Conservation (phyloP, 2,888 invertebrate species). For the Ichneumoninae sp. region DNA sequence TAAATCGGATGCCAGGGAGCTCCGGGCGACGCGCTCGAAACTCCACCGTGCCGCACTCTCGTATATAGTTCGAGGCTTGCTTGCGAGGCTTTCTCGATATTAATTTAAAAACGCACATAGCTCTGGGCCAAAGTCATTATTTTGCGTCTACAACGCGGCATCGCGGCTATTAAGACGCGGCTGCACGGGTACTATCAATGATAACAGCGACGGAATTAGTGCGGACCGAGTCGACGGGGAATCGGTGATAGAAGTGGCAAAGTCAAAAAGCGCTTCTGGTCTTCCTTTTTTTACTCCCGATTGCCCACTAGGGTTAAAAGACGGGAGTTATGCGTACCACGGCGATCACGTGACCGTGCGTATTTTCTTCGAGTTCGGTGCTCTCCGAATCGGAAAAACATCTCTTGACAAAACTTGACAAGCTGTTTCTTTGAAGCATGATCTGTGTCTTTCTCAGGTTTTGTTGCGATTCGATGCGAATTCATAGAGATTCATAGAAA, state of each 20-base stretch:
- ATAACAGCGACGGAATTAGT: constrained; percentile 8
- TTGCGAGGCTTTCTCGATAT: constrained; percentile 18
- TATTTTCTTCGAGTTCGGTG: too few relatives aligned
- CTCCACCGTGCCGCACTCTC: constrained; percentile 7
- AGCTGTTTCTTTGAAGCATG: too few relatives aligned
- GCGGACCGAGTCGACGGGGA: not conserved
- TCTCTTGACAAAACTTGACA: too few relatives aligned
- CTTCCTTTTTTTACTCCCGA: not conserved
- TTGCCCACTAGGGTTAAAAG: too few relatives aligned
- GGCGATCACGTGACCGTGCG: too few relatives aligned
- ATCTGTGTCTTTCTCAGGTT: too few relatives aligned
- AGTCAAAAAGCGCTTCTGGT: constrained; percentile 10
- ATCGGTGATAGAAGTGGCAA: not conserved
- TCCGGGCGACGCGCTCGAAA: constrained; percentile 38
- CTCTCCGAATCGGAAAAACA: too few relatives aligned
- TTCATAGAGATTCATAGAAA: too few relatives aligned
- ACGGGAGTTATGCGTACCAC: too few relatives aligned
- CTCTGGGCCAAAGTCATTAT: constrained; percentile 22
- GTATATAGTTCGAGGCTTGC: not conserved
- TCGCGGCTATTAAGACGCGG: not conserved
- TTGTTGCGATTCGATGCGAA: too few relatives aligned
- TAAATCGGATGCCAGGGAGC: constrained; percentile 42
- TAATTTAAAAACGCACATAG: constrained; percentile 35
- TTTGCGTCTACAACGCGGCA: constrained; percentile 2
- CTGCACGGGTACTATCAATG: not conserved